Evolutionary conservation across 1,140 invertebrate genomes (phyloP).

Genomic region (Hylaeus volcanicus): DNA sequence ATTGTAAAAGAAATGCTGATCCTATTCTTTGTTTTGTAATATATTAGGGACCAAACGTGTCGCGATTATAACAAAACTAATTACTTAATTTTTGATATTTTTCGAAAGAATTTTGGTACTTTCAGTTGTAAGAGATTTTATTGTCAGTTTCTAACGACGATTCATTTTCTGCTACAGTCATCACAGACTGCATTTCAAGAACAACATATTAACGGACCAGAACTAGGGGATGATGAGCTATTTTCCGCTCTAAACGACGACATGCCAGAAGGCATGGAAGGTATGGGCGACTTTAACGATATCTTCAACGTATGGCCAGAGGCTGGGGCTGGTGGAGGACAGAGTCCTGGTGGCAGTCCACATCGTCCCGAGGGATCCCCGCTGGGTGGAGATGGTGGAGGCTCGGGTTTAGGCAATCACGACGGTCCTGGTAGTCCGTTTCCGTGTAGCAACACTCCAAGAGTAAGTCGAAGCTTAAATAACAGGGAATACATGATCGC

Average conservation of each 20-base stretch:
- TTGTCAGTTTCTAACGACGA: constrained; percentile 5
- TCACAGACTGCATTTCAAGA: constrained; percentile 93
- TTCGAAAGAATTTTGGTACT: too few species aligned
- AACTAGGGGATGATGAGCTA: constrained; percentile 88
- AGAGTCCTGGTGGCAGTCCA: constrained; percentile 84
- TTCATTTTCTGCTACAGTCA: constrained; percentile 82
- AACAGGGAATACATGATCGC: neutral
- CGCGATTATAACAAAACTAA: too few species aligned
- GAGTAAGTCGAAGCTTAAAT: constrained; percentile 69
- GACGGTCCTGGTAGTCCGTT: constrained; percentile 83
- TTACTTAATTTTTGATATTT: too few species aligned
- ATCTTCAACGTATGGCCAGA: constrained; percentile 87
- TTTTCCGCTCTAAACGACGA: constrained; percentile 86
- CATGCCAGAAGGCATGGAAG: constrained; percentile 87
- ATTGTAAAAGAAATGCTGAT: too few species aligned
- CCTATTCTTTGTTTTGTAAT: too few species aligned
- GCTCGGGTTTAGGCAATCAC: constrained; percentile 79
- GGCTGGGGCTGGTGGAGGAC: constrained; percentile 82
- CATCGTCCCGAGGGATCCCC: constrained; percentile 80
- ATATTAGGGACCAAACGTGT: too few species aligned
- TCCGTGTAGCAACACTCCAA: constrained; percentile 81
- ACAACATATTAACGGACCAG: constrained; percentile 88
- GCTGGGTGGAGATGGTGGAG: constrained; percentile 84
- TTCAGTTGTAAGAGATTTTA: neutral
- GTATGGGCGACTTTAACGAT: constrained; percentile 87